A percentile compares a stretch with the other conserved stretches of the same genome.
Conservation (phyloP, 2,888 invertebrate genomes). For the Arge pagana region DNA sequence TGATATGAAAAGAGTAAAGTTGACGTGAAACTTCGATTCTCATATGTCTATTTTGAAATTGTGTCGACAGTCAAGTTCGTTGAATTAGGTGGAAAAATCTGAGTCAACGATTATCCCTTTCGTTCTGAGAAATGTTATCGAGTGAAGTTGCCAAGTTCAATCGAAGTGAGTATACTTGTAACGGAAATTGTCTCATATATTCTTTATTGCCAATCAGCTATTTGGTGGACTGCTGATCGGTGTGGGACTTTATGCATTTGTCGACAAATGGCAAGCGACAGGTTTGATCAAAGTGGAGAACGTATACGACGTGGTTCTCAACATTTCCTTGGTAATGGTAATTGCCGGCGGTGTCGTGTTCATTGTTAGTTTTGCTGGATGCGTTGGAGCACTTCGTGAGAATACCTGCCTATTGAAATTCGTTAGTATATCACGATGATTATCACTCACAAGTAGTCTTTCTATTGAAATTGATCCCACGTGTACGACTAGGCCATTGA, state of each 20-base stretch:
- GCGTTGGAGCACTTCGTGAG: slow-evolving; percentile 87
- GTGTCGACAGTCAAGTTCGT: no score
- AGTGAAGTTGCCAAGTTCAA: no score
- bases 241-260: slow-evolving; percentile 88
- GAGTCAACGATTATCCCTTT: no score
- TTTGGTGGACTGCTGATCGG: slow-evolving; percentile 85
- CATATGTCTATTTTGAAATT: no score
- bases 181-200: no score
- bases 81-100: no score
- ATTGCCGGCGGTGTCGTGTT: slow-evolving; percentile 89
- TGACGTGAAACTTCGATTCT: no score
- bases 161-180: no score
- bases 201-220: no score
- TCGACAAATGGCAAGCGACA: slow-evolving; percentile 90
- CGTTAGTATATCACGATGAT: slow-evolving; percentile 65
- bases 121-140: no score
- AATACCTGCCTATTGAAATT: slow-evolving; percentile 91
- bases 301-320: slow-evolving; percentile 86
- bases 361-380: slow-evolving; percentile 91
- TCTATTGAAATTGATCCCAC: background rate
- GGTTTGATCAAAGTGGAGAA: slow-evolving; percentile 83
- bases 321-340: slow-evolving; percentile 89
- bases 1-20: no score
- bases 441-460: slow-evolving; percentile 1
- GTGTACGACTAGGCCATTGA: background rate